A percentile compares a stretch with the other conserved stretches of the same genome.
Conservation (phyloP, 2,888 invertebrate species). For the Epistrophe grossulariae region DNA sequence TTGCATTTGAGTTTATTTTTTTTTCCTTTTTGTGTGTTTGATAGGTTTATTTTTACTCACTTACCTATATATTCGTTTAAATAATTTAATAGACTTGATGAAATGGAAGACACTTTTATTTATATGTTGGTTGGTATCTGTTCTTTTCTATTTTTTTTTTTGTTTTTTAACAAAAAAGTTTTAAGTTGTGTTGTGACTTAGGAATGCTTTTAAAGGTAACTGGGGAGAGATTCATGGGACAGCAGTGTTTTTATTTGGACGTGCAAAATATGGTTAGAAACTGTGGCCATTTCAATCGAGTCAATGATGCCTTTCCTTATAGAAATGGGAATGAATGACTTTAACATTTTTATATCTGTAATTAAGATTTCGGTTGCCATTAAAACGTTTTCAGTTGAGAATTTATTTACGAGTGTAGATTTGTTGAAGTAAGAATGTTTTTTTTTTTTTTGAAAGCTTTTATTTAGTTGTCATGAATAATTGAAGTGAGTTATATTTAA, state of each 20-base stretch:
- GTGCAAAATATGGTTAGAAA: background rate
- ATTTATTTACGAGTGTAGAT: background rate
- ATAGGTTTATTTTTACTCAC: background rate
- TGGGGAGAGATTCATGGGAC: background rate
- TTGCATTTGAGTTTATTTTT: background rate
- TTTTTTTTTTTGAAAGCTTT: background rate
- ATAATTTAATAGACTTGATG: slow-evolving; percentile 27
- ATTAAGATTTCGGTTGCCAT: slow-evolving; percentile 3
- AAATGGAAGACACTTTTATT: slow-evolving; percentile 28
- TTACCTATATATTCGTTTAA: background rate
- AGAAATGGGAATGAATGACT: background rate
- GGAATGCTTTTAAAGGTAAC: slow-evolving; percentile 26
- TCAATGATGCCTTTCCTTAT: background rate
- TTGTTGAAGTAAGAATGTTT: background rate
- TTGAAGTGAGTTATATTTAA: background rate
- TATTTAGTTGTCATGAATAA: background rate
- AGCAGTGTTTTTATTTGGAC: background rate
- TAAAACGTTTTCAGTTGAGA: background rate
- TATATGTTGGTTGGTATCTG: background rate
- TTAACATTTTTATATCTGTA: background rate
- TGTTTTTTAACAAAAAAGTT: background rate
- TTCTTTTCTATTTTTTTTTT: background rate
- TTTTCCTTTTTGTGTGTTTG: background rate
- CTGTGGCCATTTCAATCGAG: slow-evolving; percentile 12
- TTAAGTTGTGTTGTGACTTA: slow-evolving; percentile 12